Evolutionary conservation across 2,113 vertebrate species (phyloP).

Genomic region (Tychaedon coryphoeus): DNA sequence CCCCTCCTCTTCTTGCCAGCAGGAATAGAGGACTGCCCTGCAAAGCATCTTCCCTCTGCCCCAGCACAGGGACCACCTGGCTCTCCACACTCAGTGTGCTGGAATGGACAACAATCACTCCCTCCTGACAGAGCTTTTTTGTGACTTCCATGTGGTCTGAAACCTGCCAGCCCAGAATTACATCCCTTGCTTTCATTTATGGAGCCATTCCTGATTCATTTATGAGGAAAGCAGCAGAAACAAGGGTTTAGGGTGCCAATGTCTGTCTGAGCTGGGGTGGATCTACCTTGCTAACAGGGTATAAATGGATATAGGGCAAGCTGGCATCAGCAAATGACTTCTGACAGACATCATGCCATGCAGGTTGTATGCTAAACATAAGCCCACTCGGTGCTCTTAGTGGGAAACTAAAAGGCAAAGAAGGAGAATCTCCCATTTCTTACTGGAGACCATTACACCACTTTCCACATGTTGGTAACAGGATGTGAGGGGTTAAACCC

Average conservation of each 20-base stretch:
- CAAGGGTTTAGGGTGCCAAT: rapidly evolving
- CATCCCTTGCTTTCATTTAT: background rate
- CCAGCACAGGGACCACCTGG: background rate
- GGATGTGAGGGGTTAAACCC: background rate
- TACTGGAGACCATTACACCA: background rate
- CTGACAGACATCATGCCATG: background rate
- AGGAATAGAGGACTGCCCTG: background rate
- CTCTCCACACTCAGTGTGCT: rapidly evolving
- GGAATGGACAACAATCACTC: background rate
- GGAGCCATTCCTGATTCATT: background rate
- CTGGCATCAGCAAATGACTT: background rate
- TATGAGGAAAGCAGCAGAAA: background rate
- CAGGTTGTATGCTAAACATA: background rate
- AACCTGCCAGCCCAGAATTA: background rate
- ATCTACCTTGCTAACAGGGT: background rate
- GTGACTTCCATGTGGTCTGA: background rate
- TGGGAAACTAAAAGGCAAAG: background rate
- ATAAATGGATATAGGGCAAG: background rate
- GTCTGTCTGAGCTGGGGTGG: background rate
- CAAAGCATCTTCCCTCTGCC: background rate
- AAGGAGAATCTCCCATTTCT: background rate
- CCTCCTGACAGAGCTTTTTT: background rate
- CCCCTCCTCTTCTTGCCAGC: background rate
- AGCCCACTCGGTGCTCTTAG: background rate
- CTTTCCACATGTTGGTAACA: background rate